These are phyloP conservation scores for Oncorhynchus mykiss DNA, from an alignment of 2,113 vertebrate species.

Conservation along the genomic window DNA sequence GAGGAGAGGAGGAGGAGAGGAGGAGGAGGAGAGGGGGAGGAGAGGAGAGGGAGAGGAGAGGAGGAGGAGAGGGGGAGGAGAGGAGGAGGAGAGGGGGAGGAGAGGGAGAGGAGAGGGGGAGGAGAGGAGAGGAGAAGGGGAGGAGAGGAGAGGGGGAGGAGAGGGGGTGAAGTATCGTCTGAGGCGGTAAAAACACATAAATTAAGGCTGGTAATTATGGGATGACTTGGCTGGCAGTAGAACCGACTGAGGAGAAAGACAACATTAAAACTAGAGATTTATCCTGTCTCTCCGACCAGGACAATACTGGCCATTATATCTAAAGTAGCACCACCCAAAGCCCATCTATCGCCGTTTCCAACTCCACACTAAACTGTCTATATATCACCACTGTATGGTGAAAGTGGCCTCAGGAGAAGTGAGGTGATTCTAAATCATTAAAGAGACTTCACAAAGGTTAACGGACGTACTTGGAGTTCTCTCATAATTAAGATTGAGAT, in stretches of 20 bases:
- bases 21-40: constrained; percentile 29
- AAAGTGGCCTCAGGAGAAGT: not conserved
- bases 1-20: not conserved
- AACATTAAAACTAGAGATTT: constrained; percentile 73
- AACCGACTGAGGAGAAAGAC: constrained; percentile 57
- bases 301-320: constrained; percentile 58
- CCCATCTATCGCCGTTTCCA: constrained; percentile 46
- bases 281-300: constrained; percentile 44
- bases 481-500: constrained; percentile 4
- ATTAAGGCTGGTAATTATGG: constrained; percentile 75
- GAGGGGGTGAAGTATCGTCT: constrained; percentile 59
- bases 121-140: no score
- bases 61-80: not conserved
- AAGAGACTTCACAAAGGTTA: not conserved
- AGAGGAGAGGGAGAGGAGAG: constrained; percentile 26
- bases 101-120: no score
- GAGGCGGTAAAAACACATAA: constrained; percentile 72
- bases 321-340: constrained; percentile 40
- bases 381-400: constrained; percentile 20
- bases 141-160: constrained; percentile 9
- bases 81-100: no score
- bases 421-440: not conserved
- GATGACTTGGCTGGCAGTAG: constrained; percentile 68
- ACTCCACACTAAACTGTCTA: constrained; percentile 40
- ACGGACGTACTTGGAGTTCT: not conserved